Evolutionary conservation across 2,888 invertebrate genomes (phyloP).

Genomic region (Pristionchus exspectatus): DNA sequence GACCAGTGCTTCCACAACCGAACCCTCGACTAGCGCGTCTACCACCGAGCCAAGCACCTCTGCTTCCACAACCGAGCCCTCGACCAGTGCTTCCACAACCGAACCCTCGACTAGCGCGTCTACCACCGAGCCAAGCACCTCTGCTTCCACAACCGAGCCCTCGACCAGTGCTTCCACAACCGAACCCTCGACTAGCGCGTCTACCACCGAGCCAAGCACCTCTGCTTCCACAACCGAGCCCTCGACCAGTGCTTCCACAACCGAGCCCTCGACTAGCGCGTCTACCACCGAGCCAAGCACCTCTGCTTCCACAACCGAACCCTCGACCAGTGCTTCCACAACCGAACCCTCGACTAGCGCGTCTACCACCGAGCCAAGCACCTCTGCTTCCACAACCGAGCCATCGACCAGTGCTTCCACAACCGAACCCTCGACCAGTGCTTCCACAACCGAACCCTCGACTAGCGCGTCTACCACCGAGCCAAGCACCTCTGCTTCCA

Average conservation of each 20-base stretch:
- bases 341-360: background rate
- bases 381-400: background rate
- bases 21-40: background rate
- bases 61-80: background rate
- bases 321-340: background rate
- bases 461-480: background rate
- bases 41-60: background rate
- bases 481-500: background rate
- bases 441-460: background rate
- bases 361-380: background rate
- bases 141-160: background rate
- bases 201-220: background rate
- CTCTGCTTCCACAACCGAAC: background rate
- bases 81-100: background rate
- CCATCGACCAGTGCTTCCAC: background rate
- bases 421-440: background rate
- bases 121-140: background rate
- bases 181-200: background rate
- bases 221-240: background rate
- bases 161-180: too few relatives aligned
- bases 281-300: background rate
- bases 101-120: background rate
- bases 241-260: too few relatives aligned
- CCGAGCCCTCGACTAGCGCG: too few relatives aligned
- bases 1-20: background rate